Evolutionary conservation across 35 echinoderm and acorn worm genomes (phyloP).

Genomic region (Chiridota heheva): DNA sequence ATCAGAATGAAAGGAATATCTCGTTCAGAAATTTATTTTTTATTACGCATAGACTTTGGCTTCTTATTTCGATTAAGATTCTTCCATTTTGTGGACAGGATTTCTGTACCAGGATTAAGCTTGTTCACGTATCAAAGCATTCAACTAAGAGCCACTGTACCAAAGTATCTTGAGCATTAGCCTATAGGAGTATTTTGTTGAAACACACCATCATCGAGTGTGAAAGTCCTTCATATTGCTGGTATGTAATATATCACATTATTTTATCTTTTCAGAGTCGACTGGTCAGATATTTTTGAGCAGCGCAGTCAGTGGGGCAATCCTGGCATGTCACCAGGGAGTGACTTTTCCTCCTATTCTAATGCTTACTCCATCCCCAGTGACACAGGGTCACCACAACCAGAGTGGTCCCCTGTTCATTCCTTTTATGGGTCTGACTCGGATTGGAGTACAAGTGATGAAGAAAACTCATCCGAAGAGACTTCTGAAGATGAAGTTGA

Average conservation of each 20-base stretch:
- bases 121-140: not conserved
- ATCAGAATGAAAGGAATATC: too few relatives aligned
- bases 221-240: too few relatives aligned
- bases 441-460: constrained; percentile 12
- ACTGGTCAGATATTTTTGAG: constrained; percentile 34
- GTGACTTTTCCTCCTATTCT: constrained; percentile 15
- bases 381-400: constrained; percentile 32
- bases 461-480: not conserved
- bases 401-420: not conserved
- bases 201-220: not conserved
- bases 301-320: constrained; percentile 21
- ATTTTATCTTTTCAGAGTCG: constrained; percentile 3
- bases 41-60: too few relatives aligned
- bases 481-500: too few relatives aligned
- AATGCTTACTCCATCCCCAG: too few relatives aligned
- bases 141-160: not conserved
- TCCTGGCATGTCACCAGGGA: constrained; percentile 16
- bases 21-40: too few relatives aligned
- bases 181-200: not conserved
- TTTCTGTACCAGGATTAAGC: not conserved
- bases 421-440: constrained; percentile 2
- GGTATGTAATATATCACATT: too few relatives aligned
- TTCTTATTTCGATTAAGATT: too few relatives aligned
- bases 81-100: not conserved
- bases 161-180: not conserved